phyloP scores from a whole-genome alignment of 1,140 invertebrate genomes.

The Hirudo medicinalis region DNA sequence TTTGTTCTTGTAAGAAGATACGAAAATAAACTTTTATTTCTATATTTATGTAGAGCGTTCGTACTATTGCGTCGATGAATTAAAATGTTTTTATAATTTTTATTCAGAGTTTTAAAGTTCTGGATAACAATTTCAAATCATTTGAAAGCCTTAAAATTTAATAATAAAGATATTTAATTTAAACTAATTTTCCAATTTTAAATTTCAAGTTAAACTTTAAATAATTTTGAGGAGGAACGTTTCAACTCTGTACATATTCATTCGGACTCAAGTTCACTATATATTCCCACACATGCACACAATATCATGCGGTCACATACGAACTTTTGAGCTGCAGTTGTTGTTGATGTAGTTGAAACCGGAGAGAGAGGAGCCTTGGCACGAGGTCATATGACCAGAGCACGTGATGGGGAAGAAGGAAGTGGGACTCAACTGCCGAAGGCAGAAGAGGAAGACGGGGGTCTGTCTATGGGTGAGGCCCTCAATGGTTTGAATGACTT shows the following conservation, averaged over 20 bases:
- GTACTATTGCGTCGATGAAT: too few relatives aligned
- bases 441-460: background rate
- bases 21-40: too few relatives aligned
- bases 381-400: background rate
- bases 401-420: constrained; percentile 7
- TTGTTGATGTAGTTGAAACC: background rate
- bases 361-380: background rate
- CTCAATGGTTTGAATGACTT: constrained; percentile 7
- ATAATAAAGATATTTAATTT: too few relatives aligned
- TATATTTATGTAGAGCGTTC: too few relatives aligned
- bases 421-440: background rate
- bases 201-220: constrained; percentile 1
- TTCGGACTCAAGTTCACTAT: background rate
- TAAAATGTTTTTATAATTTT: too few relatives aligned
- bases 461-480: background rate
- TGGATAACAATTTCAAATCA: too few relatives aligned
- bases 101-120: too few relatives aligned
- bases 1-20: too few relatives aligned
- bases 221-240: background rate
- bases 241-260: background rate
- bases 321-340: background rate
- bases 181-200: background rate
- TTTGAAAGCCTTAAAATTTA: too few relatives aligned
- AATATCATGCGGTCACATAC: background rate
- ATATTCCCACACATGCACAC: background rate